Evolutionary conservation across 2,888 invertebrate species (phyloP).

Genomic region (Tenodera sinensis): DNA sequence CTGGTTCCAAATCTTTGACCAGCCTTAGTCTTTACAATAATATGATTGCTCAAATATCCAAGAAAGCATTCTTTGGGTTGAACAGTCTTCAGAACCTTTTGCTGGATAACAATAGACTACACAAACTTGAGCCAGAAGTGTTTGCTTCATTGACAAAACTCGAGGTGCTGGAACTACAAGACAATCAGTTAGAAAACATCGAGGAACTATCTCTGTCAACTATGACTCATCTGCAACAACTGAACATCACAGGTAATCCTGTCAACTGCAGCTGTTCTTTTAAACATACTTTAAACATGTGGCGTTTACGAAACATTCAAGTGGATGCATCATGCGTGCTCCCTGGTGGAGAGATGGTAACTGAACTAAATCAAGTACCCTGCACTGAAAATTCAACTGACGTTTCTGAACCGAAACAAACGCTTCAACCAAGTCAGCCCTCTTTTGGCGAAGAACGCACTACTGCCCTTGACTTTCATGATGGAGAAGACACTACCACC

Average conservation of each 20-base stretch:
- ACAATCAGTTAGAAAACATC: background rate
- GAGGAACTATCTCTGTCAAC: background rate
- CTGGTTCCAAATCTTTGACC: background rate
- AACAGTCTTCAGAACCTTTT: background rate
- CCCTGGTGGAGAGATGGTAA: too few species aligned
- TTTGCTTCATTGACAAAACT: background rate
- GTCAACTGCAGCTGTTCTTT: background rate
- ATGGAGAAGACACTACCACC: too few species aligned
- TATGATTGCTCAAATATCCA: background rate
- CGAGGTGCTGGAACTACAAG: background rate
- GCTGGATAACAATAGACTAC: background rate
- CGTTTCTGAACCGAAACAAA: too few species aligned
- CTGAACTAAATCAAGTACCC: too few species aligned
- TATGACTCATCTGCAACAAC: background rate
- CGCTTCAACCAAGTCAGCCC: too few species aligned
- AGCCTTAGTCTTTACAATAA: background rate
- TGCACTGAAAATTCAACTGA: too few species aligned
- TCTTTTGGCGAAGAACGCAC: too few species aligned
- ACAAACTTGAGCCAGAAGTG: background rate
- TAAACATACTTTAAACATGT: too few species aligned
- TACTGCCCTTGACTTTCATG: too few species aligned
- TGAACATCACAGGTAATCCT: background rate
- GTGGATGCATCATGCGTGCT: too few species aligned
- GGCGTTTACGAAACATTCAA: too few species aligned
- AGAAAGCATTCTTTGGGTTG: background rate